phyloP scores from a whole-genome alignment of 2,113 vertebrate species.

The Eidolon helvum region DNA sequence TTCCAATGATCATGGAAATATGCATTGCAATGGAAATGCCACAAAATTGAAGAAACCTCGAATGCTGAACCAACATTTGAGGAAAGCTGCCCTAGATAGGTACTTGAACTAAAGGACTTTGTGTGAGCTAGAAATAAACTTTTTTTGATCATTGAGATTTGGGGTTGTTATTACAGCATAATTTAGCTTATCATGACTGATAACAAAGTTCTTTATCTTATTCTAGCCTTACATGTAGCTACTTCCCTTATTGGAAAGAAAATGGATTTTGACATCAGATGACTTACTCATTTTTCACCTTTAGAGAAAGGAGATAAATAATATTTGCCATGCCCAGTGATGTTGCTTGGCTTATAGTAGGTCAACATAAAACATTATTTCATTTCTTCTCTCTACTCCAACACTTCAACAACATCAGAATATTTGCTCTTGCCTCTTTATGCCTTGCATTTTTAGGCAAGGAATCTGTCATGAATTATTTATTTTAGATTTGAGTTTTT shows the following conservation, averaged over 20 bases:
- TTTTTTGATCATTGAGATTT: neutral
- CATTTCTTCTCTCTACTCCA: neutral
- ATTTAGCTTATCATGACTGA: neutral
- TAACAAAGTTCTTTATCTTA: neutral
- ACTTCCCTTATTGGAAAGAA: neutral
- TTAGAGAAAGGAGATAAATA: constrained; percentile 10
- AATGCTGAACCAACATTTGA: neutral
- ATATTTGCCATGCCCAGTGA: neutral
- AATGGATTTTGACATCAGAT: neutral
- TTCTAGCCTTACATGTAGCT: neutral
- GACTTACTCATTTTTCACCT: neutral
- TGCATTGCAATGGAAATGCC: neutral
- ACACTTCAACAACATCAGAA: neutral
- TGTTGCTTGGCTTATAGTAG: neutral
- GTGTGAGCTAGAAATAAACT: neutral
- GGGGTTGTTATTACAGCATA: neutral
- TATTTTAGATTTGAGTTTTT: constrained; percentile 17
- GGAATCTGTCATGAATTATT: neutral
- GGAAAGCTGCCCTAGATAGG: neutral
- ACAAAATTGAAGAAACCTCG: neutral
- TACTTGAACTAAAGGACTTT: neutral
- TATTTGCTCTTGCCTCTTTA: neutral
- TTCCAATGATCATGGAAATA: neutral
- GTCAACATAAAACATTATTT: neutral
- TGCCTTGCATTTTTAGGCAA: neutral